These are phyloP conservation scores for Stichodactyla mertensii DNA, from an alignment of 64 coral and sea anemone genomes.

Conservation along the genomic window DNA sequence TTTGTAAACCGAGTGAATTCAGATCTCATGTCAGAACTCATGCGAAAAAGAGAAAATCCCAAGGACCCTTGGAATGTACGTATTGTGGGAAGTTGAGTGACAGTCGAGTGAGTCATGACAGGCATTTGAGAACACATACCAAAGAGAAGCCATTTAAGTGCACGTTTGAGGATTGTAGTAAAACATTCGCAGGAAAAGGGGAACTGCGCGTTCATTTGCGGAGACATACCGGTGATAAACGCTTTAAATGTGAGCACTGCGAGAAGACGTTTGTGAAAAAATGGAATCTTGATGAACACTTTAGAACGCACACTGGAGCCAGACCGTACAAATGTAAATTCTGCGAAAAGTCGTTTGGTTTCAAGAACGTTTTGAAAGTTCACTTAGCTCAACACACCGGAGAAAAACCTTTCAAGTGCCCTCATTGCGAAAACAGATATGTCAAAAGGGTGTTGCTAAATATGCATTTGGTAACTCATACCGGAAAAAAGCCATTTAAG, in stretches of 20 bases:
- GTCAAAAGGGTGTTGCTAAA: not conserved
- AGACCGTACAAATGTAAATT: constrained; percentile 29
- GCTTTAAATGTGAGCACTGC: constrained; percentile 20
- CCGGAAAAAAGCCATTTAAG: constrained; percentile 36
- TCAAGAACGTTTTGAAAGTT: not conserved
- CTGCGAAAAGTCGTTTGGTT: constrained; percentile 15
- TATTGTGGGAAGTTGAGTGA: not conserved
- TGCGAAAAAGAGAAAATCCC: not conserved
- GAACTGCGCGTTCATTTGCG: not conserved
- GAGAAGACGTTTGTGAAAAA: constrained; percentile 3
- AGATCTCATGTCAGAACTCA: not conserved
- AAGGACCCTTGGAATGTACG: not conserved
- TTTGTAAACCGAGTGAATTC: not conserved
- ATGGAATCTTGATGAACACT: not conserved
- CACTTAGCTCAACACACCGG: constrained; percentile 25
- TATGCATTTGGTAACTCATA: constrained; percentile 29
- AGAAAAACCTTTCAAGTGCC: constrained; percentile 28
- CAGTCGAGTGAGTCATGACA: not conserved
- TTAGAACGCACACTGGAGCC: constrained; percentile 7
- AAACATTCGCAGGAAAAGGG: not conserved
- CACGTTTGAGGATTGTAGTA: not conserved
- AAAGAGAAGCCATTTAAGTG: constrained; percentile 18
- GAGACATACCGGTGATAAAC: constrained; percentile 21
- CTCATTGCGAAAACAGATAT: constrained; percentile 25
- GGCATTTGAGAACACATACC: constrained; percentile 3